Base-by-base conservation (phyloP, 2,888 invertebrate genomes). In the Rotaria magnacalcarata region DNA sequence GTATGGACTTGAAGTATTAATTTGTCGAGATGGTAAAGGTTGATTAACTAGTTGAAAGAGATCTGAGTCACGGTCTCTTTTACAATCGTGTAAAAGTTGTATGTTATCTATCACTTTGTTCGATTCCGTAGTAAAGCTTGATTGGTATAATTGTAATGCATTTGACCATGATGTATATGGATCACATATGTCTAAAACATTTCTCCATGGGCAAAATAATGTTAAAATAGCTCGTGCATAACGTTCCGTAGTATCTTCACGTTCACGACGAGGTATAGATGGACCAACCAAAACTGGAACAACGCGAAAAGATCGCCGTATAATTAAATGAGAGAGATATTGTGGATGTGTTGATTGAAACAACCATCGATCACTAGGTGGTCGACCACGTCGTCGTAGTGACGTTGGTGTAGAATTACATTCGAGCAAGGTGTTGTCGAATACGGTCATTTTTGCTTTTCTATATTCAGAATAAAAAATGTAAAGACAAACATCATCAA, bases 181-280 rank as follows among this genome's bases (percentile, higher is more conserved):
- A 11, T 67, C 27, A 67, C 67, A 67, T 34, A 67, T 27, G 16
- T 67, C 67, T 11, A 67, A 67, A 19, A 27, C 5, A 16, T 8
- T 67, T 34, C 27, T 67, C 67, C 67, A 67, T 34, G 34, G 67
- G 34, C 34, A 8, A 34, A 67, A 67, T 34, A 67, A 34, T 5
- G 67, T 67, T 34, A 67, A 67, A 34, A 67, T 67, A 67, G 67
- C 67, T 67, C 67, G 3, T 67, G 67, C 67, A n/a, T 67, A 67
- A 19, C 67, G 27, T 34, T 67, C 34, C 10, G 27, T 16, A 67
- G 67, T 67, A 67, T 67, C 67, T 67, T 67, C 67, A 34, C 27
- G 67, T 11, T 67, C 67, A 67, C 16, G 5, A 27, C 67, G 67
- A 34, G 67, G 67, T 11, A 67, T 67, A 6, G 5, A 3, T 4